A percentile compares a stretch with the other conserved stretches of the same genome.
These are phyloP conservation scores for Hyperoplus lanceolatus DNA, from an alignment of 2,797 vertebrate genomes.

Conservation along the genomic window DNA sequence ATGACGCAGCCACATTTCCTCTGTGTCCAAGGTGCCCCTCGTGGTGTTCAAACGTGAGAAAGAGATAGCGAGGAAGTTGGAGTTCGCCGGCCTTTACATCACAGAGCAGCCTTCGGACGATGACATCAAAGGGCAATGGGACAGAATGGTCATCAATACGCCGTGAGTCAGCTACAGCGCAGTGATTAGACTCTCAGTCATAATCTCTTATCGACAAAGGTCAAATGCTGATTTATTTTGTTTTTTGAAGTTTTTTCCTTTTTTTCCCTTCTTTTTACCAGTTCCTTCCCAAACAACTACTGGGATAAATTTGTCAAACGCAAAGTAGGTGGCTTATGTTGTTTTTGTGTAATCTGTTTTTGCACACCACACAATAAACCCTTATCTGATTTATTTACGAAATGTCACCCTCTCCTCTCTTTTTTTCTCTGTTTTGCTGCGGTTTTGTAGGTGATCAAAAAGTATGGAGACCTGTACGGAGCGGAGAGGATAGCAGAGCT, in stretches of 20 bases:
- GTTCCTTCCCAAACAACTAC: conserved; percentile 99
- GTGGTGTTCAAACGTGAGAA: conserved; percentile 99
- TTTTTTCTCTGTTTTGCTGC: background rate
- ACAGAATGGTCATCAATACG: conserved; percentile 97
- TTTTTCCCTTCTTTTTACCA: conserved; percentile 65
- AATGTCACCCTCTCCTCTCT: conserved; percentile 18
- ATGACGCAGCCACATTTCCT: background rate
- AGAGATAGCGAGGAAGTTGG: conserved; percentile 97
- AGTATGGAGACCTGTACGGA: conserved; percentile 97
- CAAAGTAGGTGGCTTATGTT: conserved; percentile 87
- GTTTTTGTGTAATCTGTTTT: conserved; percentile 32
- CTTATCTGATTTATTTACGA: conserved; percentile 1
- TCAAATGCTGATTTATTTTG: conserved; percentile 26
- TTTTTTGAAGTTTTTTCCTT: conserved; percentile 37
- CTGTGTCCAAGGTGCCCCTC: conserved; percentile 90
- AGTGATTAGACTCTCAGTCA: background rate
- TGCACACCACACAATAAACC: conserved; percentile 18
- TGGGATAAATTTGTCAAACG: conserved; percentile 99
- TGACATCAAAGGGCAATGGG: conserved; percentile 99
- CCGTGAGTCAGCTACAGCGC: conserved; percentile 87
- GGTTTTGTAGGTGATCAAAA: conserved; percentile 94
- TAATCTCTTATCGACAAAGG: conserved; percentile 10
- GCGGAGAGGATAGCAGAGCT: conserved; percentile 97
- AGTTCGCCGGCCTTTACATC: conserved; percentile 98
- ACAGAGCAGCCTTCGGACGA: conserved; percentile 98